Evolutionary conservation across 1,140 invertebrate genomes (phyloP), one percentile per base, ranked within the genome.

Genomic region (Campoletis sonorensis): DNA sequence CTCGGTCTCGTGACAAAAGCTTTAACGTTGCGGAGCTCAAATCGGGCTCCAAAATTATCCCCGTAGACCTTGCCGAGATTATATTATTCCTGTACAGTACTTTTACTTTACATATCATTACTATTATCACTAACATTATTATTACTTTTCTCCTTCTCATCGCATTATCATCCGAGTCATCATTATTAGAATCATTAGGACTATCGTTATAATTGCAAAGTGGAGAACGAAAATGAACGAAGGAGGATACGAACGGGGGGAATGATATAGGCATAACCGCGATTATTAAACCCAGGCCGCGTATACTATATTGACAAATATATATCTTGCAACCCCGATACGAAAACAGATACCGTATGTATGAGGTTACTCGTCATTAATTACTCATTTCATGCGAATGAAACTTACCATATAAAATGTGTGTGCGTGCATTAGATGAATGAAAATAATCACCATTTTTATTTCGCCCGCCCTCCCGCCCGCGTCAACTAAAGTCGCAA

Each of bases 1-100:
- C 49, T 45, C 84, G 37, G 71, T 71, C 70, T 90, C 89, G 89
- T 90, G 89, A 90, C 89, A 85, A 84, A 76, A 70, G 79, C 78
- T 75, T 70, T 58, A 82, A 45, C 76, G n/a, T 70, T 37, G 37
- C 51, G 21, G 49, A n/a, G 70, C 54, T 23, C 79, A 26, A 5
- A 30, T 23, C 21, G 26, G 54, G 68, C 51, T 18, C 49, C 11
- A 73, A 73, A 49, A 21, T 27, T 37, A 54, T 15, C 23, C 49
- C 33, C 49, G 71, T 78, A 68, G 61, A 78, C 51, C 68, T 78
- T 45, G 72, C 21, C 67, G 67, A 30, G 13, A 33, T 37, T 37
- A 70, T 33, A 70, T 33, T 70, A 33, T 70, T 13, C n/a, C 16
- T 30, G 16, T 33, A 33, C 58, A 78, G 58, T 67, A 78, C 76